Conservation (phyloP, 2,888 invertebrate species). For the Apoderus coryli region DNA sequence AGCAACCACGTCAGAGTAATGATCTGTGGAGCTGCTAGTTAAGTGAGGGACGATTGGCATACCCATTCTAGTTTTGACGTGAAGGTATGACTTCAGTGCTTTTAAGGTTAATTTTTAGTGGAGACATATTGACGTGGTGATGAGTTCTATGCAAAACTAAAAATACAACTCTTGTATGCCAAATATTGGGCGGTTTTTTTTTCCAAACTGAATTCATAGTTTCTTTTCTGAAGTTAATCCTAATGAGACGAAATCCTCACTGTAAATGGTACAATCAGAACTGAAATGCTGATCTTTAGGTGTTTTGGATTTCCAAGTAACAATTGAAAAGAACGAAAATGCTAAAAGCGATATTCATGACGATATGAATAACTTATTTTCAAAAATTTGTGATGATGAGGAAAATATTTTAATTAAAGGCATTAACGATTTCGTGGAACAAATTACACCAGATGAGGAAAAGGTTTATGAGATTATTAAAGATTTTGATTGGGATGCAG, state of each 20-base stretch:
- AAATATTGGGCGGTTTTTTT: too few relatives aligned
- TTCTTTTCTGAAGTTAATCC: too few relatives aligned
- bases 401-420: constrained; percentile 29
- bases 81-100: too few relatives aligned
- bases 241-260: background rate
- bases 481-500: constrained; percentile 28
- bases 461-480: constrained; percentile 28
- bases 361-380: constrained; percentile 29
- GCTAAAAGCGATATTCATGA: constrained; percentile 27
- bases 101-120: too few relatives aligned
- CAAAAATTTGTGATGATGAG: constrained; percentile 23
- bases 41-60: too few relatives aligned
- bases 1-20: too few relatives aligned
- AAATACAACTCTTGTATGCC: too few relatives aligned
- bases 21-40: too few relatives aligned
- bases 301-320: constrained; percentile 23
- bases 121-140: too few relatives aligned
- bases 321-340: constrained; percentile 17
- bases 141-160: too few relatives aligned
- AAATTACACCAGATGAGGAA: constrained; percentile 35
- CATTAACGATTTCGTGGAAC: constrained; percentile 30
- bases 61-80: too few relatives aligned
- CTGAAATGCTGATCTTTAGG: constrained; percentile 20
- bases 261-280: background rate
- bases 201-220: too few relatives aligned